Evolutionary conservation across 2,888 invertebrate genomes (phyloP), one percentile per base, ranked within the genome.

Genomic region (Mimumesa dahlbomi): DNA sequence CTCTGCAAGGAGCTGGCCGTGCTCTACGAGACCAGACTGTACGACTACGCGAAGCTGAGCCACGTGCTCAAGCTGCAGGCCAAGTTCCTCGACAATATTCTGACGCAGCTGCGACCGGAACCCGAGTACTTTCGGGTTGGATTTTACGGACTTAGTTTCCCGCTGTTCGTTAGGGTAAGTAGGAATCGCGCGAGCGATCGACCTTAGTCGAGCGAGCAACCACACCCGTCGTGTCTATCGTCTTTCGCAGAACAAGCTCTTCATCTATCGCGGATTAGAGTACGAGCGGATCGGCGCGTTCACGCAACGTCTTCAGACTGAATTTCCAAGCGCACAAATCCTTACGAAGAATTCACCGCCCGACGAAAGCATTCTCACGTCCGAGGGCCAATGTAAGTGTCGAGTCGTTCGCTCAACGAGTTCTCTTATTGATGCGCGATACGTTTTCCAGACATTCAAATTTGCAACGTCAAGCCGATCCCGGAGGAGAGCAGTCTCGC

Each of bases 121-220:
- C 97, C 97, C 0, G 97, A 98, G 89, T 98, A 98, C 89, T 98
- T 98, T 89, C 91, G 97, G 50, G 98, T 98, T 53, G 98, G 97
- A 6, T 98, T 97, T 90, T 98, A 97, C 85, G 98, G 98, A 14
- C 93, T 95, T 83, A 96, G 96, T 36, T 96, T 98, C 87, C 98
- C 98, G 2, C 91, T 96, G n/a, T 98, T 98, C 90, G 96, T 98
- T 43, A 92, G 97, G 90, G 98, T 98, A 90, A 92, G 94, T 90
- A 9, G n/a, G n/a, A n/a, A n/a, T n/a, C n/a, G n/a, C n/a, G n/a
- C n/a, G n/a, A n/a, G n/a, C n/a, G n/a, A n/a, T n/a, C n/a, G n/a
- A n/a, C n/a, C n/a, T n/a, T n/a, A n/a, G n/a, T n/a, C n/a, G n/a
- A n/a, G n/a, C n/a, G n/a, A n/a, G n/a, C n/a, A n/a, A n/a, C n/a